Evolutionary conservation across 2,113 vertebrate species (phyloP).

Genomic region (Proterorhinus semilunaris): DNA sequence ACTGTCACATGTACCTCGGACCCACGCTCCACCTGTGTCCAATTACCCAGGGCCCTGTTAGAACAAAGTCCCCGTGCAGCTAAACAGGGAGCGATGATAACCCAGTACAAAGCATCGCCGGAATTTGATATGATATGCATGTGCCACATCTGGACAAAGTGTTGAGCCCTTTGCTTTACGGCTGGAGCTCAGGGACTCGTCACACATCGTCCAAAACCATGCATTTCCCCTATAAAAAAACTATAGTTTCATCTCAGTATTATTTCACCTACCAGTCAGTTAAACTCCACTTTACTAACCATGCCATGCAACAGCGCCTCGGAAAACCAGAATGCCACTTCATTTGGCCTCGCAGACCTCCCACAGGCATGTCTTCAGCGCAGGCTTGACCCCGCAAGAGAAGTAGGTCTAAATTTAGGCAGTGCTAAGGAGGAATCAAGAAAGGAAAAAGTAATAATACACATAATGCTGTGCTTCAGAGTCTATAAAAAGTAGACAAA

Average conservation of each 20-base stretch:
- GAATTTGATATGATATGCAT: constrained; percentile 8
- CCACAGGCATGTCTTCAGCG: constrained; percentile 3
- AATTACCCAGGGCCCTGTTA: constrained; percentile 29
- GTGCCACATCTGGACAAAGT: constrained; percentile 50
- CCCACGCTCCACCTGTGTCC: constrained; percentile 45
- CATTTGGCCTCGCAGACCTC: constrained; percentile 19
- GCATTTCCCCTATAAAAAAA: constrained; percentile 49
- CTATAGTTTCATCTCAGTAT: constrained; percentile 47
- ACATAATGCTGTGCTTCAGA: not conserved
- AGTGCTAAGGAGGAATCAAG: constrained; percentile 1
- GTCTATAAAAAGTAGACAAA: not conserved
- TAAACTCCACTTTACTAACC: constrained; percentile 33
- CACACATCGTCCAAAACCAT: constrained; percentile 28
- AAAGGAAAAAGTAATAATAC: constrained; percentile 4
- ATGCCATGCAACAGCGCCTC: not conserved
- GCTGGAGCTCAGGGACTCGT: constrained; percentile 47
- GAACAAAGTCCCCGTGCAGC: constrained; percentile 8
- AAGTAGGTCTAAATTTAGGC: not conserved
- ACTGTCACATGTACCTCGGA: constrained; percentile 28
- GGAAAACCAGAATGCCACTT: constrained; percentile 4
- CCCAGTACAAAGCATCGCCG: constrained; percentile 23
- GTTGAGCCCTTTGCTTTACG: constrained; percentile 34
- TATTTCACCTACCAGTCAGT: constrained; percentile 37
- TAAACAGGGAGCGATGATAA: constrained; percentile 33
- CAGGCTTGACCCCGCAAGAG: not conserved